These are phyloP conservation scores for Pseudoips prasinana DNA, from an alignment of 2,888 invertebrate genomes.

Conservation along the genomic window DNA sequence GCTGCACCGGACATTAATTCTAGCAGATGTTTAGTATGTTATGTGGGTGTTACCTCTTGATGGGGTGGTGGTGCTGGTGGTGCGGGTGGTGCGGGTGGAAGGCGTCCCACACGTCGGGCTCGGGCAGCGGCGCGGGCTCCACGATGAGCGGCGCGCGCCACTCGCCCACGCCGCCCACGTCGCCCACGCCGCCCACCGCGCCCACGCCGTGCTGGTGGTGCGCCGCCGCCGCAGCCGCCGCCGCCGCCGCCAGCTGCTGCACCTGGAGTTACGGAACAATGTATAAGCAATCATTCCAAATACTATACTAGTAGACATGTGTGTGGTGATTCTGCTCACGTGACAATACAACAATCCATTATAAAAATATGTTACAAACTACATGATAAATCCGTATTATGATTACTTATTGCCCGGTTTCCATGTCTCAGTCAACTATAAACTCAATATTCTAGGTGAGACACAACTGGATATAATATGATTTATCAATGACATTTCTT, in stretches of 20 bases:
- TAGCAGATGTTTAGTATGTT: no score
- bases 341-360: no score
- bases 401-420: no score
- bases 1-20: no score
- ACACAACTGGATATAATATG: no score
- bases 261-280: constrained; percentile 70
- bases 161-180: constrained; percentile 56
- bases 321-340: no score
- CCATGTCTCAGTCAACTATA: no score
- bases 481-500: no score
- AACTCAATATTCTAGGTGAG: no score
- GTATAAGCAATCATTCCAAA: constrained; percentile 1
- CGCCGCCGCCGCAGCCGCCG: constrained; percentile 89
- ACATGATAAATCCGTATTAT: no score
- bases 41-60: constrained; percentile 74
- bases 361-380: no score
- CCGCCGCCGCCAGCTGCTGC: constrained; percentile 90
- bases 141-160: constrained; percentile 97
- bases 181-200: constrained; percentile 54
- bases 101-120: constrained; percentile 69
- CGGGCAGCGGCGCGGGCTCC: constrained; percentile 76
- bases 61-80: constrained; percentile 63
- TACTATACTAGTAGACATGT: no score
- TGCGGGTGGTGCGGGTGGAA: constrained; percentile 62
- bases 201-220: constrained; percentile 86